Conservation (phyloP, 2,888 invertebrate genomes). For the Synergus itoensis region DNA sequence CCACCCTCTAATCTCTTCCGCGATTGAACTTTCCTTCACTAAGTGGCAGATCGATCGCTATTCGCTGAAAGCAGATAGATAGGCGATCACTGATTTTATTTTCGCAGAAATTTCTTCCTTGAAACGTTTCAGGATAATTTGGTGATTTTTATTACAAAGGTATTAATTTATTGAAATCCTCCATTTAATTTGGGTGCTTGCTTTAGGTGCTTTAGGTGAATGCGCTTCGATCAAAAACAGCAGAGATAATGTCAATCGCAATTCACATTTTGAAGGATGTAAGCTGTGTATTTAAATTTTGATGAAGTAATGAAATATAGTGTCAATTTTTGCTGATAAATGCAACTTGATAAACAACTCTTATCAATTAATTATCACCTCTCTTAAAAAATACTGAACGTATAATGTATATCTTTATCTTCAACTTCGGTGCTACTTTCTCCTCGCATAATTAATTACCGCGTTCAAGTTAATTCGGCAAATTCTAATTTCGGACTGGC, state of each 20-base stretch:
- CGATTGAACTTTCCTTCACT: slow-evolving; percentile 31
- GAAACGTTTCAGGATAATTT: too few relatives aligned
- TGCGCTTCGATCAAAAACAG: too few relatives aligned
- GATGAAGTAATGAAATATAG: neutral
- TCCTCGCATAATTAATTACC: slow-evolving; percentile 10
- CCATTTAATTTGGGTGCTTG: too few relatives aligned
- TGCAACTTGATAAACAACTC: neutral
- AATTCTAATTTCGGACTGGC: slow-evolving; percentile 5
- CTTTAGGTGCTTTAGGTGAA: too few relatives aligned
- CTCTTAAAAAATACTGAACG: neutral
- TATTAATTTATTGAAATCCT: too few relatives aligned
- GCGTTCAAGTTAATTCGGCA: slow-evolving; percentile 13
- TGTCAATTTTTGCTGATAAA: neutral
- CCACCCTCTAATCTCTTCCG: slow-evolving; percentile 20
- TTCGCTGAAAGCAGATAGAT: slow-evolving; percentile 9
- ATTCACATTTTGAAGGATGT: neutral
- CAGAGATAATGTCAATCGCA: neutral
- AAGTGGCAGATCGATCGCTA: slow-evolving; percentile 27
- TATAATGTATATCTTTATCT: neutral
- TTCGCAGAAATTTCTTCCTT: neutral
- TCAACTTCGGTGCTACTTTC: neutral
- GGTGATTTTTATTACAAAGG: too few relatives aligned
- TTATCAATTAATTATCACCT: neutral
- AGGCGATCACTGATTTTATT: neutral
- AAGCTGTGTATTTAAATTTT: too few relatives aligned